phyloP scores from a whole-genome alignment of 2,113 vertebrate genomes.

The Zapornia atra region DNA sequence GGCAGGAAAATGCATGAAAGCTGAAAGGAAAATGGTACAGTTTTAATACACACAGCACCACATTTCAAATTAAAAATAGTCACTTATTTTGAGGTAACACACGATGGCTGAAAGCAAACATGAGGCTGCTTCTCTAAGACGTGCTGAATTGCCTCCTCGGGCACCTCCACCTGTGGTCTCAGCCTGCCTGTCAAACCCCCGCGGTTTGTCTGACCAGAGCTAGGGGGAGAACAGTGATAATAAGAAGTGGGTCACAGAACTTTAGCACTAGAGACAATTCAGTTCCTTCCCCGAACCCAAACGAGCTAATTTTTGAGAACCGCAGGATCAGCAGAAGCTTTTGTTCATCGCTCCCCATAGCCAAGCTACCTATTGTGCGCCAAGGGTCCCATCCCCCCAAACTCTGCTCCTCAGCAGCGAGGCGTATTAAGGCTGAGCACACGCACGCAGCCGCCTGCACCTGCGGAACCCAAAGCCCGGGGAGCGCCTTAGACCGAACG shows the following conservation, averaged over 20 bases:
- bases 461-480: background rate
- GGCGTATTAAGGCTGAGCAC: rapidly evolving
- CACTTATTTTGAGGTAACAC: background rate
- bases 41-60: background rate
- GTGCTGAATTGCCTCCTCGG: background rate
- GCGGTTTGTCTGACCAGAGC: background rate
- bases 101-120: background rate
- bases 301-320: background rate
- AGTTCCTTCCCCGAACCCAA: background rate
- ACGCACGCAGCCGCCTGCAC: rapidly evolving
- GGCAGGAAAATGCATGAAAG: background rate
- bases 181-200: background rate
- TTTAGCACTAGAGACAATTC: background rate
- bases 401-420: background rate
- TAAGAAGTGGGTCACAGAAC: background rate
- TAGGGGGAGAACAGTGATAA: no score
- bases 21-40: background rate
- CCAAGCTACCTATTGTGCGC: background rate
- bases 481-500: rapidly evolving
- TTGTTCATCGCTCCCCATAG: background rate
- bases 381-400: background rate
- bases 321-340: background rate
- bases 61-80: background rate
- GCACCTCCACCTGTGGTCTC: background rate
- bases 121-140: background rate